A percentile compares a stretch with the other conserved stretches of the same genome.
phyloP scores from a whole-genome alignment of 2,888 invertebrate genomes.

The Andricus curvator region DNA sequence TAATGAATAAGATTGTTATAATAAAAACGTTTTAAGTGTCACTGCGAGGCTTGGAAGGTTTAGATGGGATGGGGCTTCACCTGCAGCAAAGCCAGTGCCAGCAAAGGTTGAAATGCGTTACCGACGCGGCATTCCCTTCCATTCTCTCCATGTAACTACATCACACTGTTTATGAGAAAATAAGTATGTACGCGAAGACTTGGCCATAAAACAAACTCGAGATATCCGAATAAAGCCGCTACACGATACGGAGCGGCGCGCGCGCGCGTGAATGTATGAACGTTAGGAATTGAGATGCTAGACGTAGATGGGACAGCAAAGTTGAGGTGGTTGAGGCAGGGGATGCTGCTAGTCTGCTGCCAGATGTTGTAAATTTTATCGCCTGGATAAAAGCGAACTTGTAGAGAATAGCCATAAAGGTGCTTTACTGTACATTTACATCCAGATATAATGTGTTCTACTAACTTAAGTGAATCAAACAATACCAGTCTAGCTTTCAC shows the following conservation, averaged over 20 bases:
- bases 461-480: slow-evolving; percentile 70
- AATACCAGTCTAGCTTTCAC: slow-evolving; percentile 40
- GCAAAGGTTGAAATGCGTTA: slow-evolving; percentile 23
- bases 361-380: slow-evolving; percentile 73
- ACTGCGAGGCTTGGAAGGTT: slow-evolving; percentile 1
- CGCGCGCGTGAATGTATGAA: slow-evolving; percentile 33
- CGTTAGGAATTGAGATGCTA: slow-evolving; percentile 44
- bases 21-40: slow-evolving; percentile 11
- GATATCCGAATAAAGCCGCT: slow-evolving; percentile 39
- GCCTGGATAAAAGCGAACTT: slow-evolving; percentile 69
- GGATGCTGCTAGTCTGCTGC: slow-evolving; percentile 54
- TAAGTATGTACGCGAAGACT: slow-evolving; percentile 37
- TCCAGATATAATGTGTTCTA: slow-evolving; percentile 66
- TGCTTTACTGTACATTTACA: slow-evolving; percentile 72
- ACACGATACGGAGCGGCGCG: slow-evolving; percentile 16
- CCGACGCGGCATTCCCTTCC: neutral
- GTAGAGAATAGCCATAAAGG: slow-evolving; percentile 70
- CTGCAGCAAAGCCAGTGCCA: slow-evolving; percentile 9
- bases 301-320: slow-evolving; percentile 43
- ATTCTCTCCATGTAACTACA: slow-evolving; percentile 8
- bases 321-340: slow-evolving; percentile 42
- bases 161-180: slow-evolving; percentile 35
- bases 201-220: slow-evolving; percentile 37
- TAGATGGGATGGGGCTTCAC: slow-evolving; percentile 4
- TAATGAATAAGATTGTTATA: slow-evolving; percentile 11